Evolutionary conservation across 2,888 invertebrate genomes (phyloP).

Genomic region (Schrankia costaestrigalis): DNA sequence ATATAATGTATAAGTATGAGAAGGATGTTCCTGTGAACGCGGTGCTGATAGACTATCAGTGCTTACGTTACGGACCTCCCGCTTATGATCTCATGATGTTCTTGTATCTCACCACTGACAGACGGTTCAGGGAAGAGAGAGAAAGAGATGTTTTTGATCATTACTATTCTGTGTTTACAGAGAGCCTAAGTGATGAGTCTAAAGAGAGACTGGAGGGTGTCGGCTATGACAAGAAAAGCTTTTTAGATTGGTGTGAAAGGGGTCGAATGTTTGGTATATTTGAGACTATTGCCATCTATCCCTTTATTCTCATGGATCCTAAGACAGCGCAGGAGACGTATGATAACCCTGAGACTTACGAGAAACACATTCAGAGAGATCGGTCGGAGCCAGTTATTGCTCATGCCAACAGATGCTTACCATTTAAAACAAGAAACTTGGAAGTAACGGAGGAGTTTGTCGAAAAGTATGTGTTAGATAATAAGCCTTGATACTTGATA

Average conservation of each 20-base stretch:
- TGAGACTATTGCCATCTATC: conserved; percentile 32
- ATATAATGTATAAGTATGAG: conserved; percentile 60
- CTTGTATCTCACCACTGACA: conserved; percentile 51
- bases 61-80: conserved; percentile 59
- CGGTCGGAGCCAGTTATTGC: conserved; percentile 39
- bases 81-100: conserved; percentile 58
- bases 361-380: conserved; percentile 29
- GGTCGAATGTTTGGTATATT: conserved; percentile 42
- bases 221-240: conserved; percentile 37
- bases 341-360: conserved; percentile 43
- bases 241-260: conserved; percentile 38
- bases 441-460: conserved; percentile 54
- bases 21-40: conserved; percentile 44
- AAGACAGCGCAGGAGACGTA: conserved; percentile 34
- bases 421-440: conserved; percentile 41
- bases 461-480: conserved; percentile 39
- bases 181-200: conserved; percentile 36
- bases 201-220: conserved; percentile 37
- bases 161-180: conserved; percentile 48
- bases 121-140: conserved; percentile 43
- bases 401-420: conserved; percentile 26
- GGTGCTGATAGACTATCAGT: conserved; percentile 62
- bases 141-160: conserved; percentile 42
- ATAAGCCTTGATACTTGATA: too few species aligned
- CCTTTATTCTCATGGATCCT: conserved; percentile 43